Base-by-base conservation (phyloP, 2,888 invertebrate species). In the Caprella mutica region DNA sequence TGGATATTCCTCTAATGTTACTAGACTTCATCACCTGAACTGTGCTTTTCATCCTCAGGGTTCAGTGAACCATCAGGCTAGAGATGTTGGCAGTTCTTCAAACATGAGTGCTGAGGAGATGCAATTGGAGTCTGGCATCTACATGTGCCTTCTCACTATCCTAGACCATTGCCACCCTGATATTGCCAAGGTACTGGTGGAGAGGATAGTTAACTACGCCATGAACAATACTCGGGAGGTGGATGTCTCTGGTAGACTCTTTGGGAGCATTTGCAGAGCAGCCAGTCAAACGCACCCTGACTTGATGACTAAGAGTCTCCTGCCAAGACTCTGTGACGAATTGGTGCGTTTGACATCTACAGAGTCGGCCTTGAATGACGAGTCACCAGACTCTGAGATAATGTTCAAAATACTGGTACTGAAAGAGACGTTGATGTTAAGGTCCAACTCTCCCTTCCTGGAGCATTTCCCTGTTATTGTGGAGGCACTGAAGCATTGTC, bases 211-310 rank as follows among this genome's bases (percentile, higher is more conserved):
- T 65, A 74, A 79, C 9, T 91, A 87, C 71, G 69, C 76, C 0
- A 81, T 81, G 0, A 81, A 80, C 53, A 80, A 82, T 27, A 82
- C 87, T n/a, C 80, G 87, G 66, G 92, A 92, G 71, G 83, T 84
- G 0, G 83, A 83, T 68, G 85, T 91, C 0, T 84, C 89, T 0
- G 91, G 90, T 0, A 82, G 82, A 69, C 79, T 87, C 70, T 80
- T 86, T 1, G 86, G 85, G 0, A 80, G 82, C 9, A 73, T 91
- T 59, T 79, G 86, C 61, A 79, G 81, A 56, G 73, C 76, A 30
- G 76, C 75, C 1, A 9, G 12, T 8, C 48, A 75, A 68, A 80
- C 83, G 0, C 81, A 86, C 68, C 79, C 87, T 0, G 79, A 79
- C 56, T 77, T 82, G 52, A 83, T 86, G 0, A 70, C 87, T 58